These are phyloP conservation scores for Alces alces DNA, from an alignment of 2,113 vertebrate genomes.

Conservation along the genomic window DNA sequence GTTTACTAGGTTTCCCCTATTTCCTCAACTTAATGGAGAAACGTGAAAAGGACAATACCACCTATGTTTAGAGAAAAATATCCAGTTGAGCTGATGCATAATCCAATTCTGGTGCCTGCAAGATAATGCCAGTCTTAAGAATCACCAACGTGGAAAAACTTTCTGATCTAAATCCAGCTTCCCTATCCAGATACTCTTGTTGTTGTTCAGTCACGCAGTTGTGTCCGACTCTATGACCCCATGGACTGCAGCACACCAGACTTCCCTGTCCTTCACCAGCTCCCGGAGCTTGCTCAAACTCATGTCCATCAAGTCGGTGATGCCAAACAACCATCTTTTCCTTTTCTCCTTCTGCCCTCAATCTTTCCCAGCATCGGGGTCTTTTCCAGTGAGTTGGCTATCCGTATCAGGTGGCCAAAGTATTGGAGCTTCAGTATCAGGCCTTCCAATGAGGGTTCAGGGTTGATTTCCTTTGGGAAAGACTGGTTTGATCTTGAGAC, in stretches of 20 bases:
- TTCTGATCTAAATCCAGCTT: neutral
- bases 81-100: neutral
- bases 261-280: neutral
- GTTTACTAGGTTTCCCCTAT: neutral
- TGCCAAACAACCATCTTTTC: neutral
- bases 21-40: neutral
- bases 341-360: neutral
- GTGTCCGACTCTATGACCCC: neutral
- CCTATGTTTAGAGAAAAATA: neutral
- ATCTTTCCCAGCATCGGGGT: neutral
- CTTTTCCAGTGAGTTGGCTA: neutral
- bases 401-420: neutral
- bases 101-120: neutral
- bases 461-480: neutral
- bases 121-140: neutral
- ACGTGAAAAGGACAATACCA: neutral
- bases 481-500: neutral
- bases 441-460: neutral
- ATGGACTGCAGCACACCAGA: neutral
- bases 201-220: neutral
- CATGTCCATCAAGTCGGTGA: neutral
- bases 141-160: neutral
- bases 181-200: rapidly evolving
- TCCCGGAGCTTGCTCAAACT: neutral
- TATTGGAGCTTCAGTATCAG: neutral